These are phyloP conservation scores for Carabus problematicus DNA, from an alignment of 2,888 invertebrate genomes.

Conservation along the genomic window DNA sequence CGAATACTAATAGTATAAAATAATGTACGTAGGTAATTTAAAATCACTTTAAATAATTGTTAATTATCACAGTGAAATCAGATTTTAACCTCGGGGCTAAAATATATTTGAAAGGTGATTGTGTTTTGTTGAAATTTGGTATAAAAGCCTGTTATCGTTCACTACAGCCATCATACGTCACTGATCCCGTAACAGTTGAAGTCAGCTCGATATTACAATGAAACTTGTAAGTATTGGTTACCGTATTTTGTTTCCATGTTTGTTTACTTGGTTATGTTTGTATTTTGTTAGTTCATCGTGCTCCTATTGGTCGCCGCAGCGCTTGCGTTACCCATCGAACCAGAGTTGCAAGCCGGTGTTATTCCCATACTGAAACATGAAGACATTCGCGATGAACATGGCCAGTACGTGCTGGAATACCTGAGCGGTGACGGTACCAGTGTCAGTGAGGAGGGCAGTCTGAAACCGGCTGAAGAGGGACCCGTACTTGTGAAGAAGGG, in stretches of 20 bases:
- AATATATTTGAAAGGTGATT: not conserved
- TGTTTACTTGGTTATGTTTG: too few species aligned
- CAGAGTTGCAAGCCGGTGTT: not conserved
- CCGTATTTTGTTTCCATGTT: not conserved
- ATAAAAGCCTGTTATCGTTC: conserved; percentile 7
- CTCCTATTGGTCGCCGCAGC: conserved; percentile 7
- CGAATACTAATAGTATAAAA: too few species aligned
- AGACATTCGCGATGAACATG: conserved; percentile 16
- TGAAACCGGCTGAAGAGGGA: conserved; percentile 54
- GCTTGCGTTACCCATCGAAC: not conserved
- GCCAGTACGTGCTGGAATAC: conserved; percentile 17
- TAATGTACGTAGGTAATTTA: not conserved
- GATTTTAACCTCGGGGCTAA: not conserved
- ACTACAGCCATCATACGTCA: conserved; percentile 8
- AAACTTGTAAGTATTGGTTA: conserved; percentile 28
- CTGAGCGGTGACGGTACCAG: conserved; percentile 22
- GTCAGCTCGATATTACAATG: conserved; percentile 14
- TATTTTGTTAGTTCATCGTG: conserved; percentile 6
- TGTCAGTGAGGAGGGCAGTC: conserved; percentile 17
- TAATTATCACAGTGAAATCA: not conserved
- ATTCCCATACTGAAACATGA: conserved; percentile 15
- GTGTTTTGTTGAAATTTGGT: not conserved
- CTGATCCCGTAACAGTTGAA: conserved; percentile 3
- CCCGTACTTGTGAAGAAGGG: conserved; percentile 59
- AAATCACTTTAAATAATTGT: not conserved